Conservation (phyloP, 2,797 vertebrate genomes). For the Enteromius anoplus region DNA sequence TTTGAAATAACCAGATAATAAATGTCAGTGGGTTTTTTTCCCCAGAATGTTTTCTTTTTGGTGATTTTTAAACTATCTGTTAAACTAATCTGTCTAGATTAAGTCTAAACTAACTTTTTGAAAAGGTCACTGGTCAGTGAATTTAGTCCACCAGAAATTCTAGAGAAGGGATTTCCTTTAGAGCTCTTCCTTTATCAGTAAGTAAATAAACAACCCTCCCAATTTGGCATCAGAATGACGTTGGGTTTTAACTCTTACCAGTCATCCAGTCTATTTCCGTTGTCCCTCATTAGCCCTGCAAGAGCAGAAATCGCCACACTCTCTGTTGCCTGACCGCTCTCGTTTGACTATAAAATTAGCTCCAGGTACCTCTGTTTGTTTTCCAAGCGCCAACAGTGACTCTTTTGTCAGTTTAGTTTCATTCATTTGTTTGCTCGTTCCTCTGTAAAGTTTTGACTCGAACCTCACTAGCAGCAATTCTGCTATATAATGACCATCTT, state of each 20-base stretch:
- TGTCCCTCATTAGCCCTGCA: not conserved
- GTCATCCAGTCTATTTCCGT: slow-evolving; percentile 7
- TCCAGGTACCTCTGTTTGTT: slow-evolving; percentile 34
- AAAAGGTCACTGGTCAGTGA: not conserved
- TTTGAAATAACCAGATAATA: not conserved
- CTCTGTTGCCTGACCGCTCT: not conserved
- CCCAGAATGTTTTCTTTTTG: not conserved
- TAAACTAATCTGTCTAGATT: not conserved
- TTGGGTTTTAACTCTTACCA: not conserved
- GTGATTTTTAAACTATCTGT: not conserved
- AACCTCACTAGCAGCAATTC: not conserved
- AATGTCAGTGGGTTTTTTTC: not conserved
- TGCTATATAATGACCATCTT: slow-evolving; percentile 5
- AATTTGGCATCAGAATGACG: slow-evolving; percentile 37
- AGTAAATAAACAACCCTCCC: slow-evolving; percentile 47
- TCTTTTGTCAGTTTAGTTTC: slow-evolving; percentile 49
- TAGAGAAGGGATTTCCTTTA: slow-evolving; percentile 40
- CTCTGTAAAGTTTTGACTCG: not conserved
- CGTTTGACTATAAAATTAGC: slow-evolving; percentile 65
- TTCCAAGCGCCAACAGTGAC: slow-evolving; percentile 45
- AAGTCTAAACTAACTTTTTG: not conserved
- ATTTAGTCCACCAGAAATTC: slow-evolving; percentile 3
- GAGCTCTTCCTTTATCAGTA: slow-evolving; percentile 36
- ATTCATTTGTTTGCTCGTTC: slow-evolving; percentile 48
- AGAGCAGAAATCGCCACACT: not conserved